Percentiles rank a stretch among this genome's conserved stretches.
phyloP scores from a whole-genome alignment of 1,140 invertebrate species.

The Rhopalosiphum padi region DNA sequence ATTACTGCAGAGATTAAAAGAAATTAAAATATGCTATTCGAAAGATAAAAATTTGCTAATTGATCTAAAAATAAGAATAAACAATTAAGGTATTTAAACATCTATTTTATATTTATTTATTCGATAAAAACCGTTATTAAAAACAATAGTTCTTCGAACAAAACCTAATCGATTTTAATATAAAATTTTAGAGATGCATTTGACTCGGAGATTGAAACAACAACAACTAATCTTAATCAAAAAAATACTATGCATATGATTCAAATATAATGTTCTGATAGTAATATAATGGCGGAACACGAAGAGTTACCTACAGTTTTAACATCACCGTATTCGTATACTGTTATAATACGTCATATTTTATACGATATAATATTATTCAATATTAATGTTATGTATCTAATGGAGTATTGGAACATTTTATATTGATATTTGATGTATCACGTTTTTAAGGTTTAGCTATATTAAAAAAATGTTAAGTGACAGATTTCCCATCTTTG shows the following conservation, averaged over 20 bases:
- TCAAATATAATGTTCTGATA: not conserved
- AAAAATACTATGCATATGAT: not conserved
- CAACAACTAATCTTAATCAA: not conserved
- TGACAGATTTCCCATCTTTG: not conserved
- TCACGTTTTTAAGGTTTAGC: not conserved
- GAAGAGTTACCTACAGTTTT: not conserved
- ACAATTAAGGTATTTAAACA: not conserved
- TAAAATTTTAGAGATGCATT: not conserved
- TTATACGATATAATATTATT: too few relatives aligned
- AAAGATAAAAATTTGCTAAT: not conserved
- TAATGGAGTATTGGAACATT: not conserved
- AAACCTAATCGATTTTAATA: not conserved
- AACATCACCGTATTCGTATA: not conserved
- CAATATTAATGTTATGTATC: too few relatives aligned
- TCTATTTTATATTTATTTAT: too few relatives aligned
- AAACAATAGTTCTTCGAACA: not conserved
- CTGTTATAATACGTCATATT: not conserved
- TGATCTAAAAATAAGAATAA: not conserved
- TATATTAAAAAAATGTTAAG: not conserved
- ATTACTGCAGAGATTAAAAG: not conserved
- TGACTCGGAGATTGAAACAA: not conserved
- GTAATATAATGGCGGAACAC: not conserved
- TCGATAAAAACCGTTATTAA: not conserved
- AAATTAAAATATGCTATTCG: not conserved
- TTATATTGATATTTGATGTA: not conserved